phyloP scores from a whole-genome alignment of 2,113 vertebrate species.

The Arothron firmamentum region DNA sequence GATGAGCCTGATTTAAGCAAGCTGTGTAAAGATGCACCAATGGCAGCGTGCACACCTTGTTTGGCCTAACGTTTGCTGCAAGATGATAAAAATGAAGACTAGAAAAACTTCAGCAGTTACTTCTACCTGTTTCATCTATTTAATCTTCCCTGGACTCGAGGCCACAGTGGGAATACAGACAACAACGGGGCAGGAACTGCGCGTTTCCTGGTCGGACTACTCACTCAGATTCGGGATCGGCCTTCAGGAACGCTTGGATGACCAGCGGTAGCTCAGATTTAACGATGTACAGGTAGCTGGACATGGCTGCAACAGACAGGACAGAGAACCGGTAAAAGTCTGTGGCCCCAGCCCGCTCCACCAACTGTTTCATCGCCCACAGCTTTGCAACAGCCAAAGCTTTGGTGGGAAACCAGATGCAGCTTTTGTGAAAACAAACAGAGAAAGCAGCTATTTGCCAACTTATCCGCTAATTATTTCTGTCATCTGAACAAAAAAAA shows the following conservation, averaged over 20 bases:
- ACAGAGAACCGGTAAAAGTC: conserved; percentile 18
- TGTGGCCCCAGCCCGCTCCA: background rate
- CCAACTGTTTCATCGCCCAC: too few species aligned
- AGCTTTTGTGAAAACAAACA: background rate
- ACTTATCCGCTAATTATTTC: too few species aligned
- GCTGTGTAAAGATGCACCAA: too few species aligned
- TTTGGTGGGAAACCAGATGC: background rate
- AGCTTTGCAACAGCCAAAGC: too few species aligned
- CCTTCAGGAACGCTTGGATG: conserved; percentile 91
- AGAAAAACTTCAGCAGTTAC: background rate
- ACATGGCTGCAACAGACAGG: conserved; percentile 83
- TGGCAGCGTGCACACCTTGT: too few species aligned
- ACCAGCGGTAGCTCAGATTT: conserved; percentile 97
- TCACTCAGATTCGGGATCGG: conserved; percentile 82
- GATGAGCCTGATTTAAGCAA: too few species aligned
- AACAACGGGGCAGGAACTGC: conserved; percentile 14
- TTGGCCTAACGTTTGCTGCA: too few species aligned
- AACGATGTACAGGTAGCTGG: conserved; percentile 97
- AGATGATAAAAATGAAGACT: too few species aligned
- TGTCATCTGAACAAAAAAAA: background rate
- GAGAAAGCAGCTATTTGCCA: background rate
- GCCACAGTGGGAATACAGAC: background rate
- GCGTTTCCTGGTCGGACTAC: conserved; percentile 50
- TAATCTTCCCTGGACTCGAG: background rate
- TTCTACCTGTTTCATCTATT: conserved; percentile 1